Percentiles rank a stretch among this genome's conserved stretches.
Conservation (phyloP, 2,113 vertebrate genomes). For the Podiceps cristatus region DNA sequence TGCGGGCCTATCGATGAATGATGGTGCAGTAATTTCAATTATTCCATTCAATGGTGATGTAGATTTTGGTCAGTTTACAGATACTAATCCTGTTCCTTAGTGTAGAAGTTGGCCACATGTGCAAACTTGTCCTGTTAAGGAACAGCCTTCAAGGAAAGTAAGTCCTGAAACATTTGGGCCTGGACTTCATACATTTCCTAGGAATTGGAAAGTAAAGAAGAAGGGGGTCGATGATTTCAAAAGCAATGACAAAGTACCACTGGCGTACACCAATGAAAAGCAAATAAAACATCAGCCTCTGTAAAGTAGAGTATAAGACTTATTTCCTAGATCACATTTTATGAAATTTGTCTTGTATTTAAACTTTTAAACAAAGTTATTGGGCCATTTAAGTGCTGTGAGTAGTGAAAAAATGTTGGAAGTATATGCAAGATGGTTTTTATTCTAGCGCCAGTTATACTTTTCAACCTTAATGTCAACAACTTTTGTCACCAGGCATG, state of each 20-base stretch:
- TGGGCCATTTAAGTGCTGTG: not conserved
- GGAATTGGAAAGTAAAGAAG: not conserved
- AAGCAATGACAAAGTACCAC: not conserved
- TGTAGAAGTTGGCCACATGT: not conserved
- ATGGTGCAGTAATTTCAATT: not conserved
- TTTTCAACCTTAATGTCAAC: not conserved
- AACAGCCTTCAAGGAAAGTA: not conserved
- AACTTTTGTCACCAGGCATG: not conserved
- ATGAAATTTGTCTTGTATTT: not conserved
- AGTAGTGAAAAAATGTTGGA: not conserved
- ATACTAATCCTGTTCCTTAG: constrained; percentile 17
- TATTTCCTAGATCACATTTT: not conserved
- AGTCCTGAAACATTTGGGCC: not conserved
- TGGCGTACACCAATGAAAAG: not conserved
- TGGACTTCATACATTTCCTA: not conserved
- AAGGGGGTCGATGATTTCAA: not conserved
- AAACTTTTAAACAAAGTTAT: not conserved
- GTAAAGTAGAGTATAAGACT: not conserved
- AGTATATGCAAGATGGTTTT: not conserved
- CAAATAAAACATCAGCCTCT: not conserved
- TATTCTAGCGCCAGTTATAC: not conserved
- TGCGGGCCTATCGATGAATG: not conserved
- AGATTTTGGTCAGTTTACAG: constrained; percentile 3
- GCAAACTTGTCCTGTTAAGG: not conserved
- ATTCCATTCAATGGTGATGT: not conserved